Conservation (phyloP, 1,140 invertebrate genomes). For the Arion vulgaris region DNA sequence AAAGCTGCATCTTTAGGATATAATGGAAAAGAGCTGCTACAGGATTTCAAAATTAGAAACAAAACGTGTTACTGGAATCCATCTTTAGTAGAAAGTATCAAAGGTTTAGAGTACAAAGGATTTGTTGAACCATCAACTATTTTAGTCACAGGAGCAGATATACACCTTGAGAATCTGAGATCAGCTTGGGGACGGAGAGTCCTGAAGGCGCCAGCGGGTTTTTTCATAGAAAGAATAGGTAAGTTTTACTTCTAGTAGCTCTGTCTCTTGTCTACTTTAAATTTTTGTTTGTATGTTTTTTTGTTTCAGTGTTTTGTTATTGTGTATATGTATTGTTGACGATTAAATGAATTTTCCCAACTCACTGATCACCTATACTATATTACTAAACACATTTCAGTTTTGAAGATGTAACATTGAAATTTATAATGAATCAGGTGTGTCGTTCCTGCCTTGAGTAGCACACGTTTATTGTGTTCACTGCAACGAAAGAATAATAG, state of each 20-base stretch:
- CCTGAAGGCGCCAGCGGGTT: constrained; percentile 91
- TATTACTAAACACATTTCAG: too few species aligned
- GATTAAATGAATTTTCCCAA: too few species aligned
- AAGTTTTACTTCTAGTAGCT: constrained; percentile 69
- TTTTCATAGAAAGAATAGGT: constrained; percentile 90
- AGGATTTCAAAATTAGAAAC: constrained; percentile 60
- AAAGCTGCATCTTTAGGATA: constrained; percentile 15
- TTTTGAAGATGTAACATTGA: too few species aligned
- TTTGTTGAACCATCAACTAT: constrained; percentile 91
- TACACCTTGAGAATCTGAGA: constrained; percentile 84
- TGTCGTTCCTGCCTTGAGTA: too few species aligned
- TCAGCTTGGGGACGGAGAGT: constrained; percentile 92
- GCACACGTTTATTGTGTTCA: too few species aligned
- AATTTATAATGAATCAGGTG: too few species aligned
- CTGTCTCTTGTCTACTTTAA: too few species aligned
- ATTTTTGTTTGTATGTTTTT: too few species aligned
- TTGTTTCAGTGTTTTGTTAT: too few species aligned
- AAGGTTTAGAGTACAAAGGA: constrained; percentile 88
- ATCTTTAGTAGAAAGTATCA: constrained; percentile 87
- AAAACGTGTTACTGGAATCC: constrained; percentile 77
- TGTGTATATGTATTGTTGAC: too few species aligned
- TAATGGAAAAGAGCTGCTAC: constrained; percentile 58
- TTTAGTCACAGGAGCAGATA: constrained; percentile 85
- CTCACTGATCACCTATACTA: too few species aligned
- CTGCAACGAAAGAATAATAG: too few species aligned